phyloP scores from a whole-genome alignment of 2,113 vertebrate genomes.

The Corythaeola cristata region DNA sequence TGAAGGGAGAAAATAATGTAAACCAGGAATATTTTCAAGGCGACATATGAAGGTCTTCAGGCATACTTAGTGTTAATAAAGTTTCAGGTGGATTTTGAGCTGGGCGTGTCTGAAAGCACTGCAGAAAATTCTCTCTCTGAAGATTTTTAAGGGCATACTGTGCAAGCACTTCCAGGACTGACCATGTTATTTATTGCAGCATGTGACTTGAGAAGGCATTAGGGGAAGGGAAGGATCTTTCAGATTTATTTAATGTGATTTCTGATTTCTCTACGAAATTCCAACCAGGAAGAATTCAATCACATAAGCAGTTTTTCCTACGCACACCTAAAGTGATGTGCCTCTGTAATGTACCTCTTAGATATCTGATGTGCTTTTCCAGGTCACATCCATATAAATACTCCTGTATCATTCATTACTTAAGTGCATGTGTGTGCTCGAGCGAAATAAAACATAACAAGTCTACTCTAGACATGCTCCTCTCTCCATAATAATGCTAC shows the following conservation, averaged over 20 bases:
- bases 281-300: neutral
- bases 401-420: neutral
- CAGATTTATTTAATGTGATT: neutral
- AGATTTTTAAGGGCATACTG: neutral
- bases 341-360: neutral
- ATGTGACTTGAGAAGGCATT: neutral
- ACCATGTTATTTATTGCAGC: neutral
- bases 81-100: neutral
- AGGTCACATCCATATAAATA: neutral
- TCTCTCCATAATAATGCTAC: neutral
- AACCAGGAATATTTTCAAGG: neutral
- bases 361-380: neutral
- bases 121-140: neutral
- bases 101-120: neutral
- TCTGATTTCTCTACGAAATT: neutral
- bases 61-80: neutral
- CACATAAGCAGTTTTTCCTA: neutral
- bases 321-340: neutral
- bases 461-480: neutral
- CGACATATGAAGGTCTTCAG: neutral
- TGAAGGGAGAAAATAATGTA: neutral
- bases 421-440: accelerated
- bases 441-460: neutral
- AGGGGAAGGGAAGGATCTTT: neutral
- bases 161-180: neutral